Percentiles rank a stretch among this genome's conserved stretches.
These are phyloP conservation scores for Ormia ochracea DNA, from an alignment of 2,888 invertebrate species.

Conservation along the genomic window DNA sequence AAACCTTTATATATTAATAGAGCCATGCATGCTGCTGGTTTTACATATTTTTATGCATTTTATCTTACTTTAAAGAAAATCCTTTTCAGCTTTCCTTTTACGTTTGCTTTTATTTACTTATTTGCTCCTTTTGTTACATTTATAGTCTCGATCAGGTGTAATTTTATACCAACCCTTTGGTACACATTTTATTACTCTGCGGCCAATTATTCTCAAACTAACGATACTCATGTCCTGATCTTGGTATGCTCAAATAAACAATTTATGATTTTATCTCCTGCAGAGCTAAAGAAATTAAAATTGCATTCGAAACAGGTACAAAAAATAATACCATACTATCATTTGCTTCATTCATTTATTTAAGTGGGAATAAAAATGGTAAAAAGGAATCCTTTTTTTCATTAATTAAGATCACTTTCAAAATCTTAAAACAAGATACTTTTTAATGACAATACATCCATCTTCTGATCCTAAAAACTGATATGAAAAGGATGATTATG, in stretches of 20 bases:
- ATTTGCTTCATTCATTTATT: conserved; percentile 14
- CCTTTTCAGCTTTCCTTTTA: background rate
- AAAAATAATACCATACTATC: background rate
- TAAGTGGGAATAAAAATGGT: background rate
- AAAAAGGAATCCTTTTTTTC: conserved; percentile 13
- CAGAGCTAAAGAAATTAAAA: conserved; percentile 53
- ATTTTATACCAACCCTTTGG: conserved; percentile 56
- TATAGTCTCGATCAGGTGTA: conserved; percentile 48
- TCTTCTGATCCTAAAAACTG: conserved; percentile 49
- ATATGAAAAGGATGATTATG: conserved; percentile 30
- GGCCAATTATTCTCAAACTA: conserved; percentile 15
- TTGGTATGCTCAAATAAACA: background rate
- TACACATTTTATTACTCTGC: conserved; percentile 51
- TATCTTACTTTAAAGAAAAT: conserved; percentile 8
- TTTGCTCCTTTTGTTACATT: too few relatives aligned
- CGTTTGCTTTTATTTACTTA: background rate
- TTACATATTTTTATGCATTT: background rate
- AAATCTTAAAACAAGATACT: conserved; percentile 52
- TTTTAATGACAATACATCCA: conserved; percentile 54
- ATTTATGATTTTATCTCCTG: conserved; percentile 45
- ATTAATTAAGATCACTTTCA: conserved; percentile 62
- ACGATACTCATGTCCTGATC: conserved; percentile 1
- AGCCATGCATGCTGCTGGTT: background rate
- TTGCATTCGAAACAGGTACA: conserved; percentile 33
- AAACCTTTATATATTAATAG: background rate